Conservation (phyloP, 2,797 vertebrate species). For the Neoniphon sammara region DNA sequence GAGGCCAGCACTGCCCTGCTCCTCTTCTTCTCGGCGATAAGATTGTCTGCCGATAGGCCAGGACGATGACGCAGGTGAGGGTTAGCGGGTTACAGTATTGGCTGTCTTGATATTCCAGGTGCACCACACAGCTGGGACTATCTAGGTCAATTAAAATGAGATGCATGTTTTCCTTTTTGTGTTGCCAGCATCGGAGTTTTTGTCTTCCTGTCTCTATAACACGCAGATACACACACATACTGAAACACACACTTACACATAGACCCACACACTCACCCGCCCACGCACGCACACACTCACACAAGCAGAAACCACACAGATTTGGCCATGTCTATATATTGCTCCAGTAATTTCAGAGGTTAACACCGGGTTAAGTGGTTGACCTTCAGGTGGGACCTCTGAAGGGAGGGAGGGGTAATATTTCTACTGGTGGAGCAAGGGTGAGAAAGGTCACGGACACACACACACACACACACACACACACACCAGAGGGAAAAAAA, state of each 20-base stretch:
- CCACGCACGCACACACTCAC: constrained; percentile 24
- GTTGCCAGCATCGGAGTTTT: constrained; percentile 45
- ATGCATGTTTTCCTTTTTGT: constrained; percentile 29
- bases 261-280: constrained; percentile 11
- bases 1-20: constrained; percentile 52
- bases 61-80: constrained; percentile 50
- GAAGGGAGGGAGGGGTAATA: constrained; percentile 56
- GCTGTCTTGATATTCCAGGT: constrained; percentile 56
- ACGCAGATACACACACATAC: constrained; percentile 7
- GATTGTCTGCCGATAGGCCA: constrained; percentile 71
- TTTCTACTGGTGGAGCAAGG: constrained; percentile 68
- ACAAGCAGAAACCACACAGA: neutral
- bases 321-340: constrained; percentile 63
- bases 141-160: constrained; percentile 55
- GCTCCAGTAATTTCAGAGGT: constrained; percentile 64
- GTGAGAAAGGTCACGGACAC: constrained; percentile 61
- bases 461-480: constrained; percentile 32
- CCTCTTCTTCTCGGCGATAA: constrained; percentile 55
- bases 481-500: constrained; percentile 27
- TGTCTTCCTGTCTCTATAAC: constrained; percentile 25
- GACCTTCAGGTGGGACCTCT: constrained; percentile 56
- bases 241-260: too few species aligned
- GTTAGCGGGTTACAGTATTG: constrained; percentile 58
- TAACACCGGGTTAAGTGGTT: constrained; percentile 76
- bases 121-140: constrained; percentile 58